Evolutionary conservation across 2,113 vertebrate genomes (phyloP).

Genomic region (Vanacampus margaritifer): DNA sequence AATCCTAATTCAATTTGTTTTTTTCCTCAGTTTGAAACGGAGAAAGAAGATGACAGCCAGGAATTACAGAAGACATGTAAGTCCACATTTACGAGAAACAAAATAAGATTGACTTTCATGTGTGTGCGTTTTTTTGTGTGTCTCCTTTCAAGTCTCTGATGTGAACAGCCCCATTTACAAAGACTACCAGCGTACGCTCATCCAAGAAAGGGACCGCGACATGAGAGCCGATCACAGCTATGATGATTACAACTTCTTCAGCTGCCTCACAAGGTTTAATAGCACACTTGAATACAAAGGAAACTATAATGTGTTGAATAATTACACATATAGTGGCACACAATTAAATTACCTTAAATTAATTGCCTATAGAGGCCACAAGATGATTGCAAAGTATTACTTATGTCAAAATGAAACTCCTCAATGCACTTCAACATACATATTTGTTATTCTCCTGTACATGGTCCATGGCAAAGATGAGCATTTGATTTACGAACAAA

Average conservation of each 20-base stretch:
- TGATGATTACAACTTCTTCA: conserved; percentile 81
- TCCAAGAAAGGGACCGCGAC: conserved; percentile 71
- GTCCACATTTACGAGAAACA: conserved; percentile 25
- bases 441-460: too few species aligned
- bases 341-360: too few species aligned
- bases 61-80: conserved; percentile 78
- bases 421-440: not conserved
- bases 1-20: conserved; percentile 82
- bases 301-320: not conserved
- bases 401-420: not conserved
- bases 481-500: too few species aligned
- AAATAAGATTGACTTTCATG: conserved; percentile 9
- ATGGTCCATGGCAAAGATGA: too few species aligned
- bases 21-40: conserved; percentile 78
- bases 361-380: too few species aligned
- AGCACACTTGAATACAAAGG: not conserved
- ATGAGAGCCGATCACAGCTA: conserved; percentile 48
- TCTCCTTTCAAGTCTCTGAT: conserved; percentile 25
- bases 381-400: not conserved
- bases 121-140: not conserved
- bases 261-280: conserved; percentile 80
- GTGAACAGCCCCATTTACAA: conserved; percentile 67
- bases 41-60: conserved; percentile 70
- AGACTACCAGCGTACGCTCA: conserved; percentile 65
- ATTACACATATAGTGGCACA: not conserved